Conservation (phyloP, 1,140 invertebrate genomes). For the Linepithema humile region DNA sequence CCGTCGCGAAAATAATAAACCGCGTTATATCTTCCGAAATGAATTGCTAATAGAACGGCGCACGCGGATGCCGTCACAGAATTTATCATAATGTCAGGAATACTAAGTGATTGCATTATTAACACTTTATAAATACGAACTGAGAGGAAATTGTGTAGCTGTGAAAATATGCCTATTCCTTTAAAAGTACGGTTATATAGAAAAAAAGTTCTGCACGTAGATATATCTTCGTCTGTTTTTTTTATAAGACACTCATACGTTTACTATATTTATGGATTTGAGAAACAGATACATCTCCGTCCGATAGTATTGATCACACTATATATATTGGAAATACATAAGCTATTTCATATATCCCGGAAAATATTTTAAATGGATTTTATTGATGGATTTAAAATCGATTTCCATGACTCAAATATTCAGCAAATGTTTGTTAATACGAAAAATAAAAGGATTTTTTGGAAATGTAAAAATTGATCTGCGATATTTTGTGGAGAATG, state of each 20-base stretch:
- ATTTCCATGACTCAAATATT: not conserved
- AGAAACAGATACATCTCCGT: constrained; percentile 23
- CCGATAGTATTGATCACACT: constrained; percentile 31
- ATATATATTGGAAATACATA: not conserved
- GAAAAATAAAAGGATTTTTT: not conserved
- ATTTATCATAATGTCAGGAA: not conserved
- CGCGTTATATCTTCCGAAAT: not conserved
- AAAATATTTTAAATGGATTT: constrained; percentile 23
- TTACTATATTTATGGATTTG: not conserved
- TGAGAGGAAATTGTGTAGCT: not conserved
- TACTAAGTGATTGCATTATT: constrained; percentile 25
- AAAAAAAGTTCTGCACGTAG: not conserved
- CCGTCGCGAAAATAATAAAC: constrained; percentile 15
- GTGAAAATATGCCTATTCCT: not conserved
- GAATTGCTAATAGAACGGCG: not conserved
- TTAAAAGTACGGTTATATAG: not conserved
- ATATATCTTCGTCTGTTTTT: constrained; percentile 1
- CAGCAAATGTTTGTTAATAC: not conserved
- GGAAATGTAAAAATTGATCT: not conserved
- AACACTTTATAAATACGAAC: not conserved
- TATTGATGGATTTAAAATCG: constrained; percentile 2
- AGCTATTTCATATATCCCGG: not conserved
- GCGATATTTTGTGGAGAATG: not conserved
- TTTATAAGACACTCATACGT: constrained; percentile 5
- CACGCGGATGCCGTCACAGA: no score